Percentiles rank a stretch among this genome's conserved stretches.
Conservation (phyloP, 1,140 invertebrate genomes). For the Orchestia grillus region DNA sequence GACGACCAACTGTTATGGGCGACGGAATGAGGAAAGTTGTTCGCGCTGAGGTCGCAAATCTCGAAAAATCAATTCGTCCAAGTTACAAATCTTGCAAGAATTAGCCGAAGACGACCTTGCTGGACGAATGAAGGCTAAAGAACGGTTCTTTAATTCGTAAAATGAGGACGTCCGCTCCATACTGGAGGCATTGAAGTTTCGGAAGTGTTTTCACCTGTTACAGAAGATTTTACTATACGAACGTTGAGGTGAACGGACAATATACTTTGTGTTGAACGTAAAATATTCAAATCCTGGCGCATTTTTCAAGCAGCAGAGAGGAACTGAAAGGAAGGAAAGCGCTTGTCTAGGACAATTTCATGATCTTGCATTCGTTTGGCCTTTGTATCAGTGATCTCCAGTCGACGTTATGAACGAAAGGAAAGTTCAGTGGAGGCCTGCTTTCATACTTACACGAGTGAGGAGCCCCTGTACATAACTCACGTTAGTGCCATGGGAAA, state of each 20-base stretch:
- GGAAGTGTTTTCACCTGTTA: background rate
- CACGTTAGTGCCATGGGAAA: no score
- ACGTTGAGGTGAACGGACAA: background rate
- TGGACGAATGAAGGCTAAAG: background rate
- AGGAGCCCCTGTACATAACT: background rate
- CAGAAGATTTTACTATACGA: background rate
- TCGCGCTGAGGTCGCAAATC: background rate
- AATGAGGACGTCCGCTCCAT: background rate
- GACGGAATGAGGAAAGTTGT: background rate
- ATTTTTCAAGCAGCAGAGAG: background rate
- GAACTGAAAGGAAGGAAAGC: background rate
- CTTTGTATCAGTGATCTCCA: no score
- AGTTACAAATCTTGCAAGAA: background rate
- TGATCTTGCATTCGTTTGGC: background rate
- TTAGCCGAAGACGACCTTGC: background rate
- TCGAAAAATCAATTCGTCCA: background rate
- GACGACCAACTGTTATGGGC: background rate
- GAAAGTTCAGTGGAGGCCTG: background rate
- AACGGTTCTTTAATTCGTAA: background rate
- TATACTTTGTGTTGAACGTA: background rate
- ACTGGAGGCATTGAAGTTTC: background rate
- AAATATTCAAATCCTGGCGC: background rate
- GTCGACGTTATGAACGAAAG: no score
- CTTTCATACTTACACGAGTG: background rate
- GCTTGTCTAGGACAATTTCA: background rate